Base-by-base conservation (phyloP, 2,113 vertebrate species). In the Urocitellus parryii region DNA sequence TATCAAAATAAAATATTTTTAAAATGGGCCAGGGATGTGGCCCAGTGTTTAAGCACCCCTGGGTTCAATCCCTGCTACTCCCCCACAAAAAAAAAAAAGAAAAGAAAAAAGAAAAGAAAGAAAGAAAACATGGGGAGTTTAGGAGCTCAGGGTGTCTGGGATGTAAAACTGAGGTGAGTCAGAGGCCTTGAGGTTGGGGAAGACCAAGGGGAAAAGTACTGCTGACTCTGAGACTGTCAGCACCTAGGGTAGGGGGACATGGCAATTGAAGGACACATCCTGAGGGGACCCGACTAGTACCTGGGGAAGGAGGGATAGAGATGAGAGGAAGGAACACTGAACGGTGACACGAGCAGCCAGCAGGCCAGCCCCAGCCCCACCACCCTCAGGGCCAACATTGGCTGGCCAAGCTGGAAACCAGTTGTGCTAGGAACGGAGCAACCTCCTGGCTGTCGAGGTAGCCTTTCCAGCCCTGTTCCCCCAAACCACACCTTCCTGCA, bases 131-230 rank as follows among this genome's bases (percentile, higher is more conserved):
- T 0, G 10, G 22, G 37, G 20, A 27, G 8, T 51, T 68, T 17
- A 3, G 42, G 45, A 45, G 14, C 58, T 61, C 1, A 0, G 37
- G 29, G 29, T 29, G 27, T 25, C 68, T 34, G 42, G 12, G 37
- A 27, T 14, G 27, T 61, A 25, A 68, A 29, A 34, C 9, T 6
- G 20, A 86, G 48, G 5, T 39, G 17, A 67, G 8, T 29, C 2
- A 0, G 45, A 63, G 34, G 18, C 4, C 10, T 20, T 37, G 65
- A 78, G 37, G 14, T 13, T 1, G 14, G 22, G 18, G 1, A 29
- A 83, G 70, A 37, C 22, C 2, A 14, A 37, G 25, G 39, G 8
- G 8, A 3, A 17, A 20, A 25, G 0, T 0, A 6, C n/a, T 6
- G 0, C 48, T 2, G 17, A 29, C 76, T 7, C 87, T n/a, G 61